Percentiles rank a stretch among this genome's conserved stretches.
These are phyloP conservation scores for Sceloporus undulatus DNA, from an alignment of 2,113 vertebrate genomes.

Conservation along the genomic window DNA sequence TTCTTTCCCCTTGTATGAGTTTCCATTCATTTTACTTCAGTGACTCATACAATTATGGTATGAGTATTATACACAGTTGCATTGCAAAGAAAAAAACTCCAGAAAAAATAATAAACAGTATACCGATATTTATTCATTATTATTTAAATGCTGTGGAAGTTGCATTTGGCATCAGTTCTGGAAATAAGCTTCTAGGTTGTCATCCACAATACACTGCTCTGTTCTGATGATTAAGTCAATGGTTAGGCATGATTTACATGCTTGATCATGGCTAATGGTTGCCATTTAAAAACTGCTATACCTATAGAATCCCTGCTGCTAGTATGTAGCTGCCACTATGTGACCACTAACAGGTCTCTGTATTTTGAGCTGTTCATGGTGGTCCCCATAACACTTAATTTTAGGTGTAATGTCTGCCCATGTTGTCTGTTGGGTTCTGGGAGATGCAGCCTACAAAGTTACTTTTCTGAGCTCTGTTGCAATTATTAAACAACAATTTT, in stretches of 20 bases:
- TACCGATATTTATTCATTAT: conserved; percentile 60
- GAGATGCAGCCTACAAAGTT: no score
- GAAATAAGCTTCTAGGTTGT: conserved; percentile 73
- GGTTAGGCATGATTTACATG: conserved; percentile 25
- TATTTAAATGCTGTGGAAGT: conserved; percentile 76
- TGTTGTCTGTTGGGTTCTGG: no score
- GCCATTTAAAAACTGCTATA: neutral
- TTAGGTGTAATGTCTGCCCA: no score
- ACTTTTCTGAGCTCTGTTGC: no score
- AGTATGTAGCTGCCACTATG: neutral
- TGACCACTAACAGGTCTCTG: neutral
- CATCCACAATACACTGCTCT: conserved; percentile 76
- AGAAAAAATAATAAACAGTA: conserved; percentile 52
- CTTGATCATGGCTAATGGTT: neutral
- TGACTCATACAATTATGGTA: neutral
- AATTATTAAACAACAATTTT: neutral
- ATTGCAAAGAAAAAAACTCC: conserved; percentile 73
- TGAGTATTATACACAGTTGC: conserved; percentile 58
- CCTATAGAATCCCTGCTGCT: neutral
- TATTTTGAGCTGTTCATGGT: neutral
- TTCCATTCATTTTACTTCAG: neutral
- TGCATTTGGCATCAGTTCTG: conserved; percentile 39
- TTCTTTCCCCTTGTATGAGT: no score
- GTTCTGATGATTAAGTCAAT: conserved; percentile 70
- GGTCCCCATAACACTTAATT: no score